Base-by-base conservation (phyloP, 2,797 vertebrate species). In the Heterohyrax brucei region DNA sequence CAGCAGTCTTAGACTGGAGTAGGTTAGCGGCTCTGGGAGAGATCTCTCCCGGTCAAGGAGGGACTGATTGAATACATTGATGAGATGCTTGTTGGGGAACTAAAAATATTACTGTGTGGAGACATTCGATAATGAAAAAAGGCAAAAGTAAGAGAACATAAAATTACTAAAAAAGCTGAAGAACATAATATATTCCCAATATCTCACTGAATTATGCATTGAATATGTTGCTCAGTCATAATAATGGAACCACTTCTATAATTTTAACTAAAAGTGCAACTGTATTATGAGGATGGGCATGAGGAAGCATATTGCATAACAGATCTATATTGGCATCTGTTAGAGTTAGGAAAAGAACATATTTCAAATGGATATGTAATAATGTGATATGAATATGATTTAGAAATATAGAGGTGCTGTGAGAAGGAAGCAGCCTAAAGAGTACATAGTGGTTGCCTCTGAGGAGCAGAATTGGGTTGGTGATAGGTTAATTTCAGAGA, bases 321-420 rank as follows among this genome's bases (percentile, higher is more conserved):
- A 92, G 30, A 76, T 75, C 59, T 75, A 87, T 95, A 76, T 18
- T 86, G n/a, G 86, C 10, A 66, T 70, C 6, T 73, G 21, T 44
- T 61, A 26, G 68, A 73, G 28, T 56, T 61, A 75, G 59, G 33
- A 13, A 68, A 93, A 94, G 24, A 28, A 9, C 79, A 72, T 75
- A 59, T 79, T 91, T 77, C 84, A 85, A 82, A 76, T 59, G 76
- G 64, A 1, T 53, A 86, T 83, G n/a, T 10, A 87, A 78, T 70
- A 28, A 10, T 10, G 77, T 83, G 13, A 13, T 80, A 33, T 21
- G 2, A 93, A 4, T 1, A 72, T 76, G 50, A 70, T 30, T 94
- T 85, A 88, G 39, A 53, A 72, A 72, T 83, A 68, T 18, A 83
- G 39, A 92, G 21, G n/a, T 87, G 89, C 8, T 30, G 2, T 75